Percentiles rank a stretch among this genome's conserved stretches.
Conservation (phyloP, 2,113 vertebrate genomes). For the Pseudopodoces humilis region DNA sequence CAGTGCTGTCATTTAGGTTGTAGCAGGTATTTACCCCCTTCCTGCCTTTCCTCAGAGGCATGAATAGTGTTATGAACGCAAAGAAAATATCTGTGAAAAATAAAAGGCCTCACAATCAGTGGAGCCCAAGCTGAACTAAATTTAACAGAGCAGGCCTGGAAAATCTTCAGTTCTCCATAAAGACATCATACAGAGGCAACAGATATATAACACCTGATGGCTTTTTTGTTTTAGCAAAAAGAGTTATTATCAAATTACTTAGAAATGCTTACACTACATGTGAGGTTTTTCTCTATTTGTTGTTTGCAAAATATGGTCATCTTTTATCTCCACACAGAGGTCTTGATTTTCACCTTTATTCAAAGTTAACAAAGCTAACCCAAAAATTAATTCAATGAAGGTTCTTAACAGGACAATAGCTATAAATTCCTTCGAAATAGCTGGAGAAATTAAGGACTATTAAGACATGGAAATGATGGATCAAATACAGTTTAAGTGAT, state of each 20-base stretch:
- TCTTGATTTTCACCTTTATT: conserved; percentile 23
- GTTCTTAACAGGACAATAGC: conserved; percentile 20
- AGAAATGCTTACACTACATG: conserved; percentile 19
- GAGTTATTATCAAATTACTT: conserved; percentile 49
- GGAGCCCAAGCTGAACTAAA: conserved; percentile 37
- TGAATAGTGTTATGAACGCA: neutral
- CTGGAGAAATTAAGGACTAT: conserved; percentile 58
- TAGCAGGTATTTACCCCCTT: neutral
- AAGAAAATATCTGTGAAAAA: conserved; percentile 45
- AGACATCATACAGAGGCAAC: neutral
- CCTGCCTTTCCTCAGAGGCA: neutral
- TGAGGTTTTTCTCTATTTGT: conserved; percentile 25
- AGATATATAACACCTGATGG: neutral
- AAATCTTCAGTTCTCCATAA: conserved; percentile 11
- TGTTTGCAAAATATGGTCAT: conserved; percentile 19
- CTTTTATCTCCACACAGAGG: conserved; percentile 37
- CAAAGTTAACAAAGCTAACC: neutral
- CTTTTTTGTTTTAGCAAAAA: conserved; percentile 31
- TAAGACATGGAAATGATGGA: conserved; percentile 20
- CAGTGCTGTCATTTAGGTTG: neutral
- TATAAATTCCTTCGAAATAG: conserved; percentile 48
- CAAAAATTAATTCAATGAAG: conserved; percentile 14
- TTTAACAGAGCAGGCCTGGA: neutral
- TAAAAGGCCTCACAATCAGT: neutral
- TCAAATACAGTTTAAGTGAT: neutral